Base-by-base conservation (phyloP, 1,140 invertebrate genomes). In the Drosophila ficusphila region DNA sequence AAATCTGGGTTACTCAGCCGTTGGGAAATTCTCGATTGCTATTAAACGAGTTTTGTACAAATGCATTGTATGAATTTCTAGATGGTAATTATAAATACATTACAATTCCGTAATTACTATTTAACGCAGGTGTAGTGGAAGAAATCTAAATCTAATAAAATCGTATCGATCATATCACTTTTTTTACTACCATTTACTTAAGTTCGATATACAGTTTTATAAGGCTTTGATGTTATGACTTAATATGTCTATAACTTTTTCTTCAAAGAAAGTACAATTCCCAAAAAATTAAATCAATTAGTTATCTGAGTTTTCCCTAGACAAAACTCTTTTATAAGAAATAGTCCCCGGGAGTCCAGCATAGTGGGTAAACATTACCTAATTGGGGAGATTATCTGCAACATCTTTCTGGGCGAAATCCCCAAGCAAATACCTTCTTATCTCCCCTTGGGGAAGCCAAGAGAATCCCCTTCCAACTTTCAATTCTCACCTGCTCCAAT, bases 401-500 rank as follows among this genome's bases (percentile, higher is more conserved):
- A 6, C 4, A 6, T 11, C 0, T 6, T 9, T 16, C 12, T 5
- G 8, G 16, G 36, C 11, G 18, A 23, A 51, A 23, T 34, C 11
- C 11, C 29, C 19, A 7, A 18, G 19, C 8, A 27, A 7, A 6
- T 25, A n/a, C 14, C 23, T n/a, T n/a, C 6, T 29, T 12, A n/a
- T 36, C 18, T 1, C 9, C 7, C 12, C 8, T 6, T 4, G 12
- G 4, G 19, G 4, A 42, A 4, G 8, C 6, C 6, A 12, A 54
- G 23, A 16, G 27, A n/a, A 47, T 31, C n/a, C 8, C 18, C 18
- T 11, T 6, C 2, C 2, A 18, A 4, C 14, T 27, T 12, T 12
- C n/a, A 6, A 2, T 11, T 48, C 79, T 85, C 16, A 86, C 82
- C 82, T 86, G 69, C 25, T 88, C 82, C 82, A 86, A 72, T 57